Evolutionary conservation across 2,797 vertebrate species (phyloP), one percentile per base, ranked within the genome.

Genomic region (Brotula barbata): DNA sequence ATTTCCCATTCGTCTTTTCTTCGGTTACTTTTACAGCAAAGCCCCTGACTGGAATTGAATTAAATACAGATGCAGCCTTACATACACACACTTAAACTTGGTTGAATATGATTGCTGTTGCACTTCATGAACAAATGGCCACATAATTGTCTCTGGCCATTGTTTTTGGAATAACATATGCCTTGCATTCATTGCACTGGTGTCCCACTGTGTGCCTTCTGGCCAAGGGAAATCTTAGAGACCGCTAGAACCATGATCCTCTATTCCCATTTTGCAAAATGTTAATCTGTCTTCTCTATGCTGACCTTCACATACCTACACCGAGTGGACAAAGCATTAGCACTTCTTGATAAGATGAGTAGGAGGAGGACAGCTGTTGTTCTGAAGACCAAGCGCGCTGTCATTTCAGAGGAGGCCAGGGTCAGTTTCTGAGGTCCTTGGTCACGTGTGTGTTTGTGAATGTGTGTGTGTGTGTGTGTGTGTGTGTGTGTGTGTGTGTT

Each of bases 1-100:
- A 71, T 80, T 76, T 76, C 66, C 74, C 52, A 4, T 16, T 31
- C 50, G 25, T 31, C 14, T 48, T 37, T n/a, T n/a, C n/a, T n/a
- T n/a, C n/a, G 48, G 48, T 58, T 36, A 12, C 45, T 68, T 71
- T 51, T 0, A 59, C 28, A 63, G 53, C 36, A 48, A 44, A 51
- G n/a, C 28, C 11, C 75, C 31, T 19, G 44, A 49, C 41, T 14
- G n/a, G 59, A 58, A 68, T 5, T 40, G 16, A 16, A n/a, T 37
- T 13, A 6, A 33, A 33, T 33, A 10, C 31, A 28, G 4, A n/a
- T n/a, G n/a, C n/a, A n/a, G 31, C 31, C 31, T 33, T 11, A 11
- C 31, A 46, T 14, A 31, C 41, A 61, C n/a, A 20, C 34, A 33
- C 10, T 14, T 11, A 5, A 36, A 14, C 12, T 36, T 36, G 5